Percentiles rank a stretch among this genome's conserved stretches.
These are phyloP conservation scores for Drymonia ruficornis DNA, from an alignment of 2,888 invertebrate species.

Conservation along the genomic window DNA sequence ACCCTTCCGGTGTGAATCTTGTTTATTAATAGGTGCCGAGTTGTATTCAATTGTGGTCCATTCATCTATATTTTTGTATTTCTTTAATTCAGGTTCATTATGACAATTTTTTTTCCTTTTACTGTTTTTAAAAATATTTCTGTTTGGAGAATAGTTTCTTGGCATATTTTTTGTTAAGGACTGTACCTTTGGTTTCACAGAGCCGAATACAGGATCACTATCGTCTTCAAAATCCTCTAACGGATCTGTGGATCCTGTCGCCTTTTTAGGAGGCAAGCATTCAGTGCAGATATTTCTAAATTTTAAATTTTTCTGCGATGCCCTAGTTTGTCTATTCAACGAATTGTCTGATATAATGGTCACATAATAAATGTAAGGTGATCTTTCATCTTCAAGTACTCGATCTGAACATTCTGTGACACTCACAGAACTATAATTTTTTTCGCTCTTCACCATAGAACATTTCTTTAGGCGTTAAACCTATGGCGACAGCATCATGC, in stretches of 20 bases:
- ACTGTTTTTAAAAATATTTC: slow-evolving; percentile 3
- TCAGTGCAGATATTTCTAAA: slow-evolving; percentile 3
- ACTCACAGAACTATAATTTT: too few relatives aligned
- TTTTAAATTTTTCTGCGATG: slow-evolving; percentile 1
- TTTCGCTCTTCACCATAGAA: background rate
- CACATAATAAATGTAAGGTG: background rate
- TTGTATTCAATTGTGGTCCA: background rate
- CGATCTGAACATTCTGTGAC: too few relatives aligned
- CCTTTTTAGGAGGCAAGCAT: background rate
- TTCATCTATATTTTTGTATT: slow-evolving; percentile 6
- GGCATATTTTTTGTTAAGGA: background rate
- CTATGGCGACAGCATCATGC: background rate
- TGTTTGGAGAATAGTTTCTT: slow-evolving; percentile 3
- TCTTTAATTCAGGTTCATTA: slow-evolving; percentile 8
- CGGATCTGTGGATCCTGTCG: background rate
- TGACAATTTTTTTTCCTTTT: slow-evolving; percentile 4
- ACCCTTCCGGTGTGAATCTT: too few relatives aligned
- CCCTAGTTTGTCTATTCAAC: background rate
- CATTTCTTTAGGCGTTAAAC: background rate
- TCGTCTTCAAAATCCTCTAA: slow-evolving; percentile 2
- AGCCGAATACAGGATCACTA: background rate
- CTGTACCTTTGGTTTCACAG: background rate
- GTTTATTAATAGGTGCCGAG: background rate
- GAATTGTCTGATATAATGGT: background rate
- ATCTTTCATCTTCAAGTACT: background rate